These are phyloP conservation scores for Notolabrus celidotus DNA, from an alignment of 2,797 vertebrate genomes.

Conservation along the genomic window DNA sequence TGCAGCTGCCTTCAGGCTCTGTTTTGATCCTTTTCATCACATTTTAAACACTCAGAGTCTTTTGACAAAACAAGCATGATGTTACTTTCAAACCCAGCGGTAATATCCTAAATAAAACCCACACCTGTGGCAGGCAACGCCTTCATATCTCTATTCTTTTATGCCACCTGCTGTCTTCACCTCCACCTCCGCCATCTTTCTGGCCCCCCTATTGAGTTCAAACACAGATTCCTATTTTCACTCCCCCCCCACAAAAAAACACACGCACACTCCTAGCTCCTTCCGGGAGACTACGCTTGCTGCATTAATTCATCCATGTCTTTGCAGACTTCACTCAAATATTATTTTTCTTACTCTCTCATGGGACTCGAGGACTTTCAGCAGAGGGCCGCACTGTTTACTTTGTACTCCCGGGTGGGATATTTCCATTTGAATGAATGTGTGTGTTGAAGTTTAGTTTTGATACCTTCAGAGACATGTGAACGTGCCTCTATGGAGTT, in stretches of 20 bases:
- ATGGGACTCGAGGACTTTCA: slow-evolving; percentile 67
- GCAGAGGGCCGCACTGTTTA: slow-evolving; percentile 62
- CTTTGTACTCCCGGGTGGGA: slow-evolving; percentile 69
- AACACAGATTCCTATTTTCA: slow-evolving; percentile 46
- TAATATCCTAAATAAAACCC: slow-evolving; percentile 24
- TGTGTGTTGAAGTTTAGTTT: slow-evolving; percentile 28
- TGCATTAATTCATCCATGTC: slow-evolving; percentile 71
- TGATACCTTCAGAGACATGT: slow-evolving; percentile 38
- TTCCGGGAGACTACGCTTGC: slow-evolving; percentile 34
- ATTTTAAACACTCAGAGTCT: slow-evolving; percentile 12
- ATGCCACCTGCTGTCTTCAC: slow-evolving; percentile 2
- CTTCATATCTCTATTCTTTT: slow-evolving; percentile 27
- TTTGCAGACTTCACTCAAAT: slow-evolving; percentile 65
- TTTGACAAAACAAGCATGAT: slow-evolving; percentile 48
- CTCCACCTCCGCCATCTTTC: slow-evolving; percentile 21
- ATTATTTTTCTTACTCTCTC: slow-evolving; percentile 48
- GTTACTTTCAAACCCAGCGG: slow-evolving; percentile 26
- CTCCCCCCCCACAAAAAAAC: slow-evolving; percentile 5
- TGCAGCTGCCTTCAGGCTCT: slow-evolving; percentile 41
- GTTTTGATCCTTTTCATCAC: slow-evolving; percentile 52
- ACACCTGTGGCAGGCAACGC: slow-evolving; percentile 43
- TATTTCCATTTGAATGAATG: slow-evolving; percentile 73
- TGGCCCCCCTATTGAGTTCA: slow-evolving; percentile 56
- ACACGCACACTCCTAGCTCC: not conserved
- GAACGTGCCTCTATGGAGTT: not conserved